Evolutionary conservation across 2,888 invertebrate species (phyloP).

Genomic region (Agrochola litura): DNA sequence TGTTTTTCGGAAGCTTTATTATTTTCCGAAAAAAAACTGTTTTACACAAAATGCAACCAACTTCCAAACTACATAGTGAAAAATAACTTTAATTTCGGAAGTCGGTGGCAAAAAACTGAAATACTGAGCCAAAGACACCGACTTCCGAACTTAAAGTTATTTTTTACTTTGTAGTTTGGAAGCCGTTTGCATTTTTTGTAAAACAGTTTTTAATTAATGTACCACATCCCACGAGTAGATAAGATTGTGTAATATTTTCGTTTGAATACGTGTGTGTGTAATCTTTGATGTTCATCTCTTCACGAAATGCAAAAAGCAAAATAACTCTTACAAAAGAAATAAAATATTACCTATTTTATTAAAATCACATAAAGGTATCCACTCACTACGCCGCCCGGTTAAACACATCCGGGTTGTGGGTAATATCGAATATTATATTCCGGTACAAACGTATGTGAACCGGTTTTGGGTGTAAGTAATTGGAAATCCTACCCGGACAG

Average conservation of each 20-base stretch:
- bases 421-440: constrained; percentile 72
- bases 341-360: constrained; percentile 32
- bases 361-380: constrained; percentile 48
- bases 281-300: constrained; percentile 20
- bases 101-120: too few species aligned
- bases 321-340: constrained; percentile 10
- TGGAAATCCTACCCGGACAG: constrained; percentile 66
- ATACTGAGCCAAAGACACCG: too few species aligned
- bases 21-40: too few species aligned
- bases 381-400: constrained; percentile 49
- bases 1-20: too few species aligned
- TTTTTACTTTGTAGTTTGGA: too few species aligned
- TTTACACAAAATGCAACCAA: too few species aligned
- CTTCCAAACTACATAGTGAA: too few species aligned
- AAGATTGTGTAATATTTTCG: background rate
- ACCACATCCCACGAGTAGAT: background rate
- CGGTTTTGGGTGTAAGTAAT: constrained; percentile 69
- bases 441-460: constrained; percentile 56
- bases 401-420: constrained; percentile 62
- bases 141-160: too few species aligned
- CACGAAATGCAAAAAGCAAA: constrained; percentile 10
- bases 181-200: too few species aligned
- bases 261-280: background rate
- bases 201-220: too few species aligned
- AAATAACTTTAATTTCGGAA: too few species aligned